Evolutionary conservation across 2,113 vertebrate species (phyloP).

Genomic region (Aspiorhynchus laticeps): DNA sequence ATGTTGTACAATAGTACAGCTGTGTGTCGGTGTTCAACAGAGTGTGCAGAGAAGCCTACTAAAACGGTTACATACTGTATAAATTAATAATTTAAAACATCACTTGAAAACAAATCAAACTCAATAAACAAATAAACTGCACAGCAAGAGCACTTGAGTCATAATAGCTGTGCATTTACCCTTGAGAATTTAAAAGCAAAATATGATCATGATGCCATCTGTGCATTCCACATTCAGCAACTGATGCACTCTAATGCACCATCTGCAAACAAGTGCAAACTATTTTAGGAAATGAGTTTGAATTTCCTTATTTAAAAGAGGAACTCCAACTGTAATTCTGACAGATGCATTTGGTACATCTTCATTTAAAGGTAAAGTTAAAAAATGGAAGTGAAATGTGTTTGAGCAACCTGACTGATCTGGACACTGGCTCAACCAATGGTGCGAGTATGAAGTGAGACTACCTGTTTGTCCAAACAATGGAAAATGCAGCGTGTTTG

Average conservation of each 20-base stretch:
- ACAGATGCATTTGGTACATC: neutral
- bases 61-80: neutral
- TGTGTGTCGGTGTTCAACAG: neutral
- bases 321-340: neutral
- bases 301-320: constrained; percentile 3
- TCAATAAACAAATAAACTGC: neutral
- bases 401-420: neutral
- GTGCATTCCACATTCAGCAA: constrained; percentile 38
- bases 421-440: too few relatives aligned
- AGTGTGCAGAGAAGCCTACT: neutral
- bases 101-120: constrained; percentile 4
- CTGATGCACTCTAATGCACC: constrained; percentile 9
- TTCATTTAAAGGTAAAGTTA: neutral
- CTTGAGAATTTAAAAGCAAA: neutral
- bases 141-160: constrained; percentile 34
- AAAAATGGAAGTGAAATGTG: neutral
- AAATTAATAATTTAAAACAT: neutral
- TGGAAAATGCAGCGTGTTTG: too few relatives aligned
- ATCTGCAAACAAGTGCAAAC: constrained; percentile 15
- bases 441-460: too few relatives aligned
- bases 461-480: too few relatives aligned
- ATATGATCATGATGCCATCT: constrained; percentile 32
- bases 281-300: constrained; percentile 1
- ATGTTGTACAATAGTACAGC: neutral
- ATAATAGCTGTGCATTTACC: constrained; percentile 1